Evolutionary conservation across 2,113 vertebrate species (phyloP), one percentile per base, ranked within the genome.

Genomic region (Garra rufa): DNA sequence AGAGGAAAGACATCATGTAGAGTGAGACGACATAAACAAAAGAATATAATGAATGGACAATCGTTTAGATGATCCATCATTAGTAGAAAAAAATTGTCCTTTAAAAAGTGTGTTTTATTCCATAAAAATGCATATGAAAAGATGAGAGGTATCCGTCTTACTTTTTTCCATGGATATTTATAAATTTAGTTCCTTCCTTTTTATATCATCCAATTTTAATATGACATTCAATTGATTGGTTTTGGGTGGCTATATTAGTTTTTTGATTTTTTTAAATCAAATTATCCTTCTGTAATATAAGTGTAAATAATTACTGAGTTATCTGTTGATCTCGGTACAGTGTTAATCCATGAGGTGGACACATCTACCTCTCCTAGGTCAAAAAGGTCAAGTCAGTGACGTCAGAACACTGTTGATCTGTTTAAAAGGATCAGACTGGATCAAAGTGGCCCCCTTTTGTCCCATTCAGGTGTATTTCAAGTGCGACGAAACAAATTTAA

Each of bases 351-450:
- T 24, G 9, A 63, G 6, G 28, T 17, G 17, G 21, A 67, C 17
- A 38, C 79, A 70, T 70, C 43, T 70, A 52, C 10, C 38, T 28
- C 34, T 65, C 43, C 28, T 65, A 6, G n/a, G 21, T 48, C 43
- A 74, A 46, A 55, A 48, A 83, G 85, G 30, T n/a, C 70, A 41
- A 6, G 26, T n/a, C 13, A 55, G 34, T 83, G 69, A 83, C 10
- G 84, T 84, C 76, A 85, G 43, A 38, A 21, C 11, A 21, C 9
- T n/a, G 19, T 8, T 65, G 74, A 86, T 75, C 82, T 44, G 26
- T 75, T 83, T 67, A 78, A 83, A 38, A 46, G 78, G 84, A 83
- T 84, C 63, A 82, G n/a, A 26, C 46, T 81, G 30, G 69, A 85
- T 85, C 65, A 77, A 52, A 1, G 9, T 30, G 63, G 55, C 46